phyloP scores from a whole-genome alignment of 2,797 vertebrate genomes.

The Hemibagrus guttatus region DNA sequence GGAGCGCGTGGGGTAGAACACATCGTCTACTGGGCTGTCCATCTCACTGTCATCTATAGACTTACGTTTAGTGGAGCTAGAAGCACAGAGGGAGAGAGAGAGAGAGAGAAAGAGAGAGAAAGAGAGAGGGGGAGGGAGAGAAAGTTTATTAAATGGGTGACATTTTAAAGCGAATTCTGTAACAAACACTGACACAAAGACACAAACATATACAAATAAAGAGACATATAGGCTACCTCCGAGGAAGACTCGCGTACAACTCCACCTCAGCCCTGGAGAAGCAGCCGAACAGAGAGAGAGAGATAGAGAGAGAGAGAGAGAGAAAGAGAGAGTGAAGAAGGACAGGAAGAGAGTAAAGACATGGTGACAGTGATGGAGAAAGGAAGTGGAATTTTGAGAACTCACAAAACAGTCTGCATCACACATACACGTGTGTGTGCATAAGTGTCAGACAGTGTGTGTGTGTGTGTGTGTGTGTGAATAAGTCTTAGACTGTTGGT shows the following conservation, averaged over 20 bases:
- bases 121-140: constrained; percentile 7
- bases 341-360: constrained; percentile 68
- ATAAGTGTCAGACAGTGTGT: background rate
- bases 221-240: constrained; percentile 73
- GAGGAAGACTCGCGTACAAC: constrained; percentile 83
- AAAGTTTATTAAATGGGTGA: background rate
- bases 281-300: constrained; percentile 60
- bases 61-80: constrained; percentile 91
- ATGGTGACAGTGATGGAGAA: constrained; percentile 65
- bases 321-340: constrained; percentile 11
- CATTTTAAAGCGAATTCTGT: background rate
- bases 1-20: constrained; percentile 91
- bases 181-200: constrained; percentile 17
- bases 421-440: background rate
- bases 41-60: constrained; percentile 94
- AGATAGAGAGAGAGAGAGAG: constrained; percentile 51
- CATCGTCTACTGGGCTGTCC: constrained; percentile 94
- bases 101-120: constrained; percentile 5
- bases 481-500: background rate
- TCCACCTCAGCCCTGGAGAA: constrained; percentile 83
- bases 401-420: background rate
- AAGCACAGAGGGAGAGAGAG: constrained; percentile 20
- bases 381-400: constrained; percentile 8
- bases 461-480: constrained; percentile 20
- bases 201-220: constrained; percentile 18